phyloP scores from a whole-genome alignment of 2,113 vertebrate genomes.

The Oxyruncus cristatus region DNA sequence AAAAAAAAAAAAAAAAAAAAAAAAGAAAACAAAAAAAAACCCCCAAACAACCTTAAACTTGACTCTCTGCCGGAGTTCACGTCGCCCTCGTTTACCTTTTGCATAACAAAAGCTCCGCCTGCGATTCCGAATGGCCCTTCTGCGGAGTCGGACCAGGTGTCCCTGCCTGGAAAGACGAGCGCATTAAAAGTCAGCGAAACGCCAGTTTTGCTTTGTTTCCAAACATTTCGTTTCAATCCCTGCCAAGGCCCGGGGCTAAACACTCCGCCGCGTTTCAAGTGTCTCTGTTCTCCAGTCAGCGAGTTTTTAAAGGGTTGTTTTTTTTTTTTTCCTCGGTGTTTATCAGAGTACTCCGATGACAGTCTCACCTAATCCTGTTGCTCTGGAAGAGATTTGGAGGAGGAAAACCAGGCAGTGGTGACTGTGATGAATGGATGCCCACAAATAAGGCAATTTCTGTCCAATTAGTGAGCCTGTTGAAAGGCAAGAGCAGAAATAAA shows the following conservation, averaged over 20 bases:
- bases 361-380: slow-evolving; percentile 36
- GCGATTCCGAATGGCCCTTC: slow-evolving; percentile 64
- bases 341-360: slow-evolving; percentile 23
- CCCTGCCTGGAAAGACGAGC: slow-evolving; percentile 47
- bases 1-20: background rate
- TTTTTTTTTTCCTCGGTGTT: background rate
- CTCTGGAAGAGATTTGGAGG: slow-evolving; percentile 47
- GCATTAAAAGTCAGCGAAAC: slow-evolving; percentile 71
- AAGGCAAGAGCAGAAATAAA: background rate
- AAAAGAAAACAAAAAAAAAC: background rate
- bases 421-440: background rate
- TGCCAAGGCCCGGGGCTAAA: slow-evolving; percentile 74
- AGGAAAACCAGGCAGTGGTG: background rate
- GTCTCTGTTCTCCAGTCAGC: slow-evolving; percentile 22
- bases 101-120: slow-evolving; percentile 65
- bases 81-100: slow-evolving; percentile 66
- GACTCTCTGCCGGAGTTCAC: slow-evolving; percentile 48
- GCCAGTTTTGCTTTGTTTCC: slow-evolving; percentile 72
- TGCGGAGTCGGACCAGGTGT: slow-evolving; percentile 72
- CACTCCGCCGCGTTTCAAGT: slow-evolving; percentile 54
- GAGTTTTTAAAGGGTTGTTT: background rate
- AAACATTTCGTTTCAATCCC: slow-evolving; percentile 70
- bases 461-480: background rate
- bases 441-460: background rate
- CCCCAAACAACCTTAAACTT: background rate